Percentiles rank a stretch among this genome's conserved stretches.
Evolutionary conservation across 2,113 vertebrate genomes (phyloP).

Genomic region (Origma solitaria): DNA sequence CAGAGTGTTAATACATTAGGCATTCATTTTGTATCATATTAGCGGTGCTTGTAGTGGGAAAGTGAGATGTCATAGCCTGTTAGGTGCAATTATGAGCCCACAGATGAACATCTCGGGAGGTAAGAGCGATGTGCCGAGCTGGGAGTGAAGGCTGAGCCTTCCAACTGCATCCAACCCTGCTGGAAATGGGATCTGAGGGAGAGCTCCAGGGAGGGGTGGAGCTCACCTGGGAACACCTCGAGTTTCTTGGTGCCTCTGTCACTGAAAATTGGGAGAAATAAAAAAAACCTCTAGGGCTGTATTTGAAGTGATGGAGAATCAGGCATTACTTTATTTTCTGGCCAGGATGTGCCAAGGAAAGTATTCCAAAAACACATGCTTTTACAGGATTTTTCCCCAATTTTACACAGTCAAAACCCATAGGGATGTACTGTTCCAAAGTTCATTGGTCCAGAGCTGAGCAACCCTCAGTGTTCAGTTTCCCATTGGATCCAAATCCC

Average conservation of each 20-base stretch:
- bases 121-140: neutral
- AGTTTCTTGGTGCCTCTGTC: neutral
- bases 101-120: neutral
- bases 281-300: too few species aligned
- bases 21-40: slow-evolving; percentile 46
- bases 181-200: neutral
- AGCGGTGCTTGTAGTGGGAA: slow-evolving; percentile 15
- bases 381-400: too few species aligned
- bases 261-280: too few species aligned
- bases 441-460: too few species aligned
- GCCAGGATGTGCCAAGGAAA: too few species aligned
- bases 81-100: neutral
- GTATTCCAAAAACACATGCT: too few species aligned
- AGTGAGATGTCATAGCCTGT: slow-evolving; percentile 28
- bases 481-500: too few species aligned
- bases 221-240: neutral
- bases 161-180: neutral
- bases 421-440: too few species aligned
- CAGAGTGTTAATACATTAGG: slow-evolving; percentile 54
- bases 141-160: neutral
- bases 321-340: too few species aligned
- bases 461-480: too few species aligned
- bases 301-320: too few species aligned
- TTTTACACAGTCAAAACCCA: too few species aligned
- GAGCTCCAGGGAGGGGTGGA: neutral